Evolutionary conservation across 2,888 invertebrate species (phyloP).

Genomic region (Adineta ricciae): DNA sequence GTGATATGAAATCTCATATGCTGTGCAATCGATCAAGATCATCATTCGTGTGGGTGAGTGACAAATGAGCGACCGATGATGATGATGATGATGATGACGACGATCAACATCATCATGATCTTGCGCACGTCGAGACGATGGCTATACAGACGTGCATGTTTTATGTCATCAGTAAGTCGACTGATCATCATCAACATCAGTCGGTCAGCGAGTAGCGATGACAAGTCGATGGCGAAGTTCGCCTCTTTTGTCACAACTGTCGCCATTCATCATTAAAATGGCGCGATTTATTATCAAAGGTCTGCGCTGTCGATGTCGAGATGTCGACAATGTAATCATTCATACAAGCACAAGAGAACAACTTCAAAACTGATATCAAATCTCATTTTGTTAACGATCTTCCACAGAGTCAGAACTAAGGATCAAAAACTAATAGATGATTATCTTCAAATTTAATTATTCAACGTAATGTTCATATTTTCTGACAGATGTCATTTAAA

Average conservation of each 20-base stretch:
- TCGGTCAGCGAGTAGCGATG: background rate
- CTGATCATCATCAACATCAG: background rate
- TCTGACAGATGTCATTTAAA: background rate
- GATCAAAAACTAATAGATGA: background rate
- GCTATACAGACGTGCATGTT: background rate
- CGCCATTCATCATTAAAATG: conserved; percentile 9
- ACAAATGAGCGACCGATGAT: conserved; percentile 5
- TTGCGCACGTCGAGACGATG: background rate
- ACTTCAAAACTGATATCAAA: background rate
- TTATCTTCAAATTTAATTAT: background rate
- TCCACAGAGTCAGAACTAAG: background rate
- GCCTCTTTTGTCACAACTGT: background rate
- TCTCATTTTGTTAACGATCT: background rate
- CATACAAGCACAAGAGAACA: background rate
- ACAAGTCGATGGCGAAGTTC: background rate
- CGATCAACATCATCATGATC: background rate
- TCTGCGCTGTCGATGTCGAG: background rate
- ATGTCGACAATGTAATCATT: background rate
- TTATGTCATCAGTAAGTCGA: conserved; percentile 4
- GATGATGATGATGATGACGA: background rate
- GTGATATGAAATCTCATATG: background rate
- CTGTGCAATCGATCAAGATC: background rate
- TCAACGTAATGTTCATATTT: background rate
- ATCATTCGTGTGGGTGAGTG: background rate
- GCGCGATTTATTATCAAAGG: background rate